Evolutionary conservation across 2,797 vertebrate species (phyloP), one percentile per base, ranked within the genome.

Genomic region (Odontamblyopus lacepedii): DNA sequence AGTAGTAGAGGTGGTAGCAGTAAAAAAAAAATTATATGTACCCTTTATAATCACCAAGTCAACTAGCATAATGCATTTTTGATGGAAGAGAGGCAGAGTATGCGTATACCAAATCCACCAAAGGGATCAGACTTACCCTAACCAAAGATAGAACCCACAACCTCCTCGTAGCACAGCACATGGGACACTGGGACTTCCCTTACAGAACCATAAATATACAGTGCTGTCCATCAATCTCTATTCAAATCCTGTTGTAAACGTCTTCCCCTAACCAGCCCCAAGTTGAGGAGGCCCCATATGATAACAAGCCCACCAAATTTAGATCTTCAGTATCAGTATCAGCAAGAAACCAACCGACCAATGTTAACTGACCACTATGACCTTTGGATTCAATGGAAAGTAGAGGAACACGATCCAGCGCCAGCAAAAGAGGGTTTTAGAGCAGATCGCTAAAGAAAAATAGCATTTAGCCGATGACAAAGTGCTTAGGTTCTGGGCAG

Each of bases 311-410:
- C 51, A 56, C 66, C 50, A 69, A 27, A 71, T 70, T 77, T 44
- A 9, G 32, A 62, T 71, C 67, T 41, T 61, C 29, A 32, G 19
- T 77, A 61, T 61, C 29, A 32, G 19, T 77, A 61, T 77, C 72
- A 78, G 67, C 66, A 50, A 27, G 61, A 68, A 53, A 57, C 63
- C 50, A 73, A 63, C 74, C 69, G 73, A 76, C 59, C 13, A 48
- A 72, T 77, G 50, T 75, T 69, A 69, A 70, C 72, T 38, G 77
- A 76, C 79, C 69, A 19, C 66, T 23, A 4, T 84, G 85, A 88
- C 88, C 81, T 88, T 87, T 86, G 74, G 51, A 85, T 81, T 83
- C 62, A 85, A 76, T 66, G 59, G 78, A 57, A 78, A 74, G 73
- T 53, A 26, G 67, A 70, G 84, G 61, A 80, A 85, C 81, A 72